Evolutionary conservation across 1,140 invertebrate genomes (phyloP), one percentile per base, ranked within the genome.

Genomic region (Drosophila parvula): DNA sequence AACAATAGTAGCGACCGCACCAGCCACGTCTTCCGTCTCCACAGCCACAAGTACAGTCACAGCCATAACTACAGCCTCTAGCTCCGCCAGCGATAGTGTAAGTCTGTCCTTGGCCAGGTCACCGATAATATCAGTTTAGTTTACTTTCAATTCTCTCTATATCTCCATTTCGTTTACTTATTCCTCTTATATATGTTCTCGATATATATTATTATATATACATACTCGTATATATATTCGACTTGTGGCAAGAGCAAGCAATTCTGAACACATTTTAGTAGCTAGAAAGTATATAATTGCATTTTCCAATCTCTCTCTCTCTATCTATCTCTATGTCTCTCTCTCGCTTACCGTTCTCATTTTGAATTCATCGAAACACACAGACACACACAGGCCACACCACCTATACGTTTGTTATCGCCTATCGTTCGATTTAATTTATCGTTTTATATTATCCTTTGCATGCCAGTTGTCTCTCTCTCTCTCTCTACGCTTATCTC

Each of bases 81-180:
- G 51, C 58, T 62, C 82, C 68, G 60, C 67, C 73, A 79, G 58
- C 73, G 84, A 88, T 65, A 89, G 84, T 74, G 83, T 86, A 86
- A 86, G 84, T 89, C 68, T 76, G 69, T 81, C 67, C 68, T 59
- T 47, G 27, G 56, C 36, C 55, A 69, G 43, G 74, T 44, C 48
- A 63, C 50, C 50, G 50, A 61, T 50, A n/a, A 55, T 38, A 55
- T 36, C 69, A 56, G 71, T 67, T 75, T 43, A 55, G 53, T 65
- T 70, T 75, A 43, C 22, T 47, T 69, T 50, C 12, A 5, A 18
- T 14, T 50, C 51, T 71, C 28, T 45, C 58, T 53, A 30, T 48
- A 36, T 41, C 44, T 48, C 14, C 36, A 53, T 55, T 43, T 36
- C 48, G 45, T 64, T 61, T 43, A 44, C 40, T 45, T 55, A 32